Evolutionary conservation across 1,140 invertebrate species (phyloP), one percentile per base, ranked within the genome.

Genomic region (Phocides pigmalion): DNA sequence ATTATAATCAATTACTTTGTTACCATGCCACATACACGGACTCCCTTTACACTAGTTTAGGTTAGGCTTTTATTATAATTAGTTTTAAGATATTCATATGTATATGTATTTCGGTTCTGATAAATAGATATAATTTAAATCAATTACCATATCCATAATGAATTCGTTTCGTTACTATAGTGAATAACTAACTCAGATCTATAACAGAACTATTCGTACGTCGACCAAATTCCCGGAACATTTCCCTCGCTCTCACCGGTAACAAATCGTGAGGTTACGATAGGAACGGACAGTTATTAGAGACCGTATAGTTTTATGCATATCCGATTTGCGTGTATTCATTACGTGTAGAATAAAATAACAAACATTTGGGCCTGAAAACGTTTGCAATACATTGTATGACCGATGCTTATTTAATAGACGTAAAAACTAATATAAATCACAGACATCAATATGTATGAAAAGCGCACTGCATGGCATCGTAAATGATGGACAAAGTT

Each of bases 271-370:
- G 28, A 19, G 16, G 28, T 53, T 39, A 53, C 50, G 50, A 39
- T 20, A 37, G 50, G 28, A 28, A 19, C 28, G 16, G 50, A 53
- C 50, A 53, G 50, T 53, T 53, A 51, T 51, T 51, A 39, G 19
- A 53, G 15, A 37, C 32, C 50, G 50, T 53, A 39, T 37, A 37
- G 28, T 51, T 51, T 51, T 37, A 51, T 51, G 28, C 49, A 51
- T 51, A 51, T 35, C 32, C 49, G 28, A 50, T 50, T 50, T 14
- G 35, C 25, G 22, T 32, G 19, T 50, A 37, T 51, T 35, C 49
- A 51, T 51, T 51, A 51, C 12, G 12, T 28, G 47, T 22, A 50
- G 8, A 32, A 11, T 8, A 28, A 16, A 15, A 50, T 50, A 50
- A 28, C 35, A 50, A 44, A 49, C 6, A 50, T 32, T 50, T 11